Evolutionary conservation across 2,888 invertebrate genomes (phyloP), one percentile per base, ranked within the genome.

Genomic region (Drosophila quinaria): DNA sequence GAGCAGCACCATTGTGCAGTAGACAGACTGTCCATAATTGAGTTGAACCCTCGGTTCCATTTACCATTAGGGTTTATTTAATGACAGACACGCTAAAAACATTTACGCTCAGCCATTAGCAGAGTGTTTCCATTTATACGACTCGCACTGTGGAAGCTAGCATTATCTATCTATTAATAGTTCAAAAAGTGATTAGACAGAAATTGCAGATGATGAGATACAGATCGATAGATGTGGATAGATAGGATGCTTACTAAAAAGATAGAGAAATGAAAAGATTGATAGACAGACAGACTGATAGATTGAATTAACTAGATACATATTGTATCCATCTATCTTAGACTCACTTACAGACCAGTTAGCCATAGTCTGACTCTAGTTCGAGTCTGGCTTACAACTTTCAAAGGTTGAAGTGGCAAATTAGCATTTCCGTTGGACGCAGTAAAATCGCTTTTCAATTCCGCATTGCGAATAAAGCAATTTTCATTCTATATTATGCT

Each of bases 351-450:
- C 39, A 17, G 3, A 52, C 55, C 55, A 55, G 55, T 33, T 44
- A 44, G 22, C 22, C 39, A 29, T 1, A 15, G 10, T 25, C 11
- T 29, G 25, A n/a, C 52, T 41, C 39, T 22, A 31, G 15, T 55
- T 6, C 3, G 15, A 22, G 31, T 41, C 29, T 29, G 17, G 13
- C 13, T 39, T 13, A 33, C 44, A 15, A 33, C 33, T 22, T 11
- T 15, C 33, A 58, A 72, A 65, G 77, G 63, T 80, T 61, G 58
- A 46, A 54, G 62, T 66, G 50, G 62, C 61, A 56, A 68, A 59
- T 58, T 44, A 54, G 31, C 52, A 74, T 81, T 78, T 80, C 81
- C 80, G 82, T 71, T 77, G 77, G 25, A 33, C 42, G 50, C 47
- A 61, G 64, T 61, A 50, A 62, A 44, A 76, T 54, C 52, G 68